Evolutionary conservation across 2,888 invertebrate species (phyloP).

Genomic region (Calliphora vomitoria): DNA sequence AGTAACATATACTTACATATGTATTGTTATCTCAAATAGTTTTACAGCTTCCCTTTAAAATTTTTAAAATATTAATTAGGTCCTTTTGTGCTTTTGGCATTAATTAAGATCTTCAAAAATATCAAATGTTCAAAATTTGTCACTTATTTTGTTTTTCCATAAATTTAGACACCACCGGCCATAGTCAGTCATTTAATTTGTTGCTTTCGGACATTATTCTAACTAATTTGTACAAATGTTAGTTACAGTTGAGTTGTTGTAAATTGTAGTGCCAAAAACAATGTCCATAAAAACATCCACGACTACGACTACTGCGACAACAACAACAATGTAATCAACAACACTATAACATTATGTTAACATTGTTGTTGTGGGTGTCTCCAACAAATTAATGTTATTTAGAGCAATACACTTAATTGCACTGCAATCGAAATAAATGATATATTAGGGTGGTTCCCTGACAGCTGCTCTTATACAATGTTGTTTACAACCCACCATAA

Average conservation of each 20-base stretch:
- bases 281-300: slow-evolving; percentile 21
- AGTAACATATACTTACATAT: no score
- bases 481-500: no score
- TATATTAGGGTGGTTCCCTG: not conserved
- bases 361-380: slow-evolving; percentile 48
- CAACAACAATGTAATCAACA: slow-evolving; percentile 49
- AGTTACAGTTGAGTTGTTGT: slow-evolving; percentile 15
- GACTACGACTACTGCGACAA: not conserved
- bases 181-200: not conserved
- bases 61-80: no score
- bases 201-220: not conserved
- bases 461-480: no score
- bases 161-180: no score
- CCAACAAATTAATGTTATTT: slow-evolving; percentile 48
- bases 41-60: no score
- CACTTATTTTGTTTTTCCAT: no score
- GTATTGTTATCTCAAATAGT: no score
- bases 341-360: slow-evolving; percentile 38
- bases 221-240: slow-evolving; percentile 46
- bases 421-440: not conserved
- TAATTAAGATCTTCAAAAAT: no score
- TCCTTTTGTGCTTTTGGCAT: no score
- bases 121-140: no score
- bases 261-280: slow-evolving; percentile 14
- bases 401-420: not conserved